Evolutionary conservation across 2,113 vertebrate genomes (phyloP), one percentile per base, ranked within the genome.

Genomic region (Spea multiplicata): DNA sequence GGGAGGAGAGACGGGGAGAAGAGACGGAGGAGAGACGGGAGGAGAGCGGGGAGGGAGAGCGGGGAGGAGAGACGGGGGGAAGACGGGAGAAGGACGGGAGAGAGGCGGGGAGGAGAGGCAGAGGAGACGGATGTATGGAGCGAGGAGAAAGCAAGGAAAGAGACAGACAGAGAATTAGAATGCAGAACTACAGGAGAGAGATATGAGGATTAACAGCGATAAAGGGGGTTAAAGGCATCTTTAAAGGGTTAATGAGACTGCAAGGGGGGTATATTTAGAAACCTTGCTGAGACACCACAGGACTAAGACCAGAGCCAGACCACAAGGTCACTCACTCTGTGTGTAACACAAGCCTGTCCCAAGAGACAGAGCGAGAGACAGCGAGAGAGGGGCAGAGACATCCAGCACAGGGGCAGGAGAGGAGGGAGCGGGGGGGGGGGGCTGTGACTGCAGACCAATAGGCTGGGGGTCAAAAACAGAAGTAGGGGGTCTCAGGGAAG

Each of bases 281-380:
- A 75, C 61, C 53, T 3, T 69, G 66, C 75, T 61, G 66, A 69
- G 45, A 44, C 53, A 30, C 49, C 53, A 50, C 59, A 65, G 67
- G 76, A 64, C 67, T 6, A 55, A 65, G 53, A 52, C 53, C 75
- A 69, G 52, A 61, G 53, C 10, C 75, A 68, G 52, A 59, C 55
- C 5, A 78, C 76, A 78, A 71, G 68, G 76, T 78, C 76, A 78
- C 57, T 14, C 47, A n/a, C 49, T 16, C 48, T 44, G 68, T 44
- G 47, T 65, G 68, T 65, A 70, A 77, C 75, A 49, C 67, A 62
- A 77, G 55, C 45, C 57, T 30, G 3, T 52, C 10, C 17, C 5
- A 4, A 55, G 70, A 30, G 48, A 30, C 3, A 53, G 48, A 5
- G 16, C 14, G 4, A 16, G 61, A 64, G 57, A 61, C 1, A 61